Percentiles rank a stretch among this genome's conserved stretches.
Evolutionary conservation across 2,113 vertebrate genomes (phyloP).

Genomic region (Asarcornis scutulata): DNA sequence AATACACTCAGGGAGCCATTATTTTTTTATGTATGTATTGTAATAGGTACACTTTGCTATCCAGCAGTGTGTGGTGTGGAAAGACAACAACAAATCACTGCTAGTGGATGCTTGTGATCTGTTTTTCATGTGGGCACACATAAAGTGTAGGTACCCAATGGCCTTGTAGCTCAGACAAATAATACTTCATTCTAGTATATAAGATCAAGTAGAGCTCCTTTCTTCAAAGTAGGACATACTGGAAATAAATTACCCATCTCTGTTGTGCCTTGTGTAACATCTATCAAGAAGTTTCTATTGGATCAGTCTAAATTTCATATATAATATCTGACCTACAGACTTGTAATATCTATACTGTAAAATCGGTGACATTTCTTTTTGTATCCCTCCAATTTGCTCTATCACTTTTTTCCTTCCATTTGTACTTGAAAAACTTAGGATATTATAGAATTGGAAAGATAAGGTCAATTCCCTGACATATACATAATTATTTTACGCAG

Average conservation of each 20-base stretch:
- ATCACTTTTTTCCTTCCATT: not conserved
- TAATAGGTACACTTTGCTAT: not conserved
- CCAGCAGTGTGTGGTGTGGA: not conserved
- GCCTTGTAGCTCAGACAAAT: not conserved
- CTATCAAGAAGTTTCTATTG: not conserved
- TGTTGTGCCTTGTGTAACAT: not conserved
- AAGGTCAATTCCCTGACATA: conserved; percentile 17
- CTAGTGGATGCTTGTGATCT: accelerated
- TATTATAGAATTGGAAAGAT: conserved; percentile 21
- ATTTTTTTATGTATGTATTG: not conserved
- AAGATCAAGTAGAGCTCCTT: conserved; percentile 1
- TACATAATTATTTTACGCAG: conserved; percentile 45
- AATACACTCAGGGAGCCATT: not conserved
- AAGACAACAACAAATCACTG: not conserved
- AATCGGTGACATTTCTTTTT: not conserved
- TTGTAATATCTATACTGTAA: not conserved
- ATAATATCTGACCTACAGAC: not conserved
- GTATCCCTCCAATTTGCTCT: not conserved
- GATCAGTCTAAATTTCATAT: not conserved
- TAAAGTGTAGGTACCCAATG: not conserved
- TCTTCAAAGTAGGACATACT: not conserved
- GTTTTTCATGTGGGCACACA: not conserved
- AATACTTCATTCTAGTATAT: not conserved
- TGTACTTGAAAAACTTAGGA: not conserved
- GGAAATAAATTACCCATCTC: not conserved